phyloP scores from a whole-genome alignment of 2,888 invertebrate genomes.

The Athalia circularis region DNA sequence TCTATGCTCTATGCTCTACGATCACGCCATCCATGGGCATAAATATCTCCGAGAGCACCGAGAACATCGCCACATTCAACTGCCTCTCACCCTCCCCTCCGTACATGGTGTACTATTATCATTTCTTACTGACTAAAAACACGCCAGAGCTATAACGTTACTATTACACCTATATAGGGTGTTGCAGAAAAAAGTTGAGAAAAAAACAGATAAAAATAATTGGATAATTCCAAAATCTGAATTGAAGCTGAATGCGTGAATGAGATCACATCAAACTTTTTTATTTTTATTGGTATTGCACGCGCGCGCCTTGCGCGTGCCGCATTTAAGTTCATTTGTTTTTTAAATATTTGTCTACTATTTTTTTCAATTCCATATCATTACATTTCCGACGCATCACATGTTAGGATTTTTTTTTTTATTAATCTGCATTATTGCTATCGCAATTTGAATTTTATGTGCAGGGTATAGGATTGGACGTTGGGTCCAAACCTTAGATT shows the following conservation, averaged over 20 bases:
- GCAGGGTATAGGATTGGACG: too few relatives aligned
- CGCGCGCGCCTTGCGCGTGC: too few relatives aligned
- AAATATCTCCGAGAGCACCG: constrained; percentile 57
- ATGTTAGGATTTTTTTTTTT: too few relatives aligned
- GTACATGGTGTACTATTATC: constrained; percentile 53
- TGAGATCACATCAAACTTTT: neutral
- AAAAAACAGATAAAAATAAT: neutral
- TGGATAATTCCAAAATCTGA: neutral
- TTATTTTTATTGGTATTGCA: neutral
- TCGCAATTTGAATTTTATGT: too few relatives aligned
- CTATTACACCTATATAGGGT: neutral
- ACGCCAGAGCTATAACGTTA: constrained; percentile 50
- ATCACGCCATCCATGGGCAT: constrained; percentile 60
- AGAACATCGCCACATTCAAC: constrained; percentile 54
- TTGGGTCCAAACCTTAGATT: too few relatives aligned
- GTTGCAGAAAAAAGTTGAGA: too few relatives aligned
- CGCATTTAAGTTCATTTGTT: too few relatives aligned
- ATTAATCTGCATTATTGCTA: too few relatives aligned
- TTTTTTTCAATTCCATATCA: too few relatives aligned
- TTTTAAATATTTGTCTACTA: too few relatives aligned
- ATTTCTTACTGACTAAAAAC: constrained; percentile 59
- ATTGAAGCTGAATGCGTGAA: neutral
- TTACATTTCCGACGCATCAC: too few relatives aligned
- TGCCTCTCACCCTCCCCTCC: neutral
- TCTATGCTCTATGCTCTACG: constrained; percentile 46